Base-by-base conservation (phyloP, 2,888 invertebrate genomes). In the Omphaloscelis lunosa region DNA sequence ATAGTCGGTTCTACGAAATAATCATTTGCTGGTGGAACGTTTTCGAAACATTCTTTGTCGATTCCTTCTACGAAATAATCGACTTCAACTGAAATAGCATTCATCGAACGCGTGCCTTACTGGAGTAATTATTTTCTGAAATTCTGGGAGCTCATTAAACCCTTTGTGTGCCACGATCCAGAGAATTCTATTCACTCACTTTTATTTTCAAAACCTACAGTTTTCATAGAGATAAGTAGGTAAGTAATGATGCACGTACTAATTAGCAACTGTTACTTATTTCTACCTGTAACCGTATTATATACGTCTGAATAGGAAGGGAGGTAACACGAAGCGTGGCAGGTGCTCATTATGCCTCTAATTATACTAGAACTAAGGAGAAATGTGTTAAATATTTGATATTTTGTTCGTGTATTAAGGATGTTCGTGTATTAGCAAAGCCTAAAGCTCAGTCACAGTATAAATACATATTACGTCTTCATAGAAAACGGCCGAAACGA, bases 221-320 rank as follows among this genome's bases (percentile, higher is more conserved):
- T 11, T 68, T 48, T 69, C 34, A 6, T 71, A 61, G 20, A 63
- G 61, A 45, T 34, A 27, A 34, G 12, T 59, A 51, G 1, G 34
- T 48, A 67, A 76, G 74, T 78, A 84, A 84, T 86, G 41, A 84
- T 86, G 83, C 83, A 86, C 72, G 86, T 86, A 82, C 86, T 83
- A 86, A 86, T 78, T 82, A 78, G 58, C 41, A 66, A 75, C 58
- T 75, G 73, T 83, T 58, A 68, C 45, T 53, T 72, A 85, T 74
- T 71, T 48, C 56, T 70, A 29, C 67, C 56, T 61, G 62, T 83
- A 72, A 72, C 58, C 29, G 70, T 73, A 83, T 77, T 85, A 72
- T 67, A 61, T 71, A 41, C 70, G 27, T 34, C 39, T 75, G 83
- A 86, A 86, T 69, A 69, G 62, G 27, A 72, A 27, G 65, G 58